phyloP scores from a whole-genome alignment of 1,140 invertebrate species.

The Mycetomoellerius zeteki region DNA sequence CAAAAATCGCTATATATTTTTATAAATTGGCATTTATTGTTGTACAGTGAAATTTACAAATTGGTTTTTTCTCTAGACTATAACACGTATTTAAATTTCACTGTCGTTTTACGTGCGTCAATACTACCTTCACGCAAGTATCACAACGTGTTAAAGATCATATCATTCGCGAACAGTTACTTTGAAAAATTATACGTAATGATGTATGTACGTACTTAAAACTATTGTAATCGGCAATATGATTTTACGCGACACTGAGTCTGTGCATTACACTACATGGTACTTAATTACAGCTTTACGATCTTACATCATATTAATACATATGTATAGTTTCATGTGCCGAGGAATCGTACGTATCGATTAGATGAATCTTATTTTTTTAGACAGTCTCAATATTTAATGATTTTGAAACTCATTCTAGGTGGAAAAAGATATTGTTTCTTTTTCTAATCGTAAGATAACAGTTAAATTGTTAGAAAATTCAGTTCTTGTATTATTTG shows the following conservation, averaged over 20 bases:
- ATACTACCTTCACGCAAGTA: slow-evolving; percentile 71
- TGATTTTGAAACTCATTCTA: slow-evolving; percentile 21
- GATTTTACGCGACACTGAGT: slow-evolving; percentile 63
- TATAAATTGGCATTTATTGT: slow-evolving; percentile 82
- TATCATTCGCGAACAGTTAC: slow-evolving; percentile 48
- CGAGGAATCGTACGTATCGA: slow-evolving; percentile 47
- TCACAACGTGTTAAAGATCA: slow-evolving; percentile 60
- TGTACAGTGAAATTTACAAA: slow-evolving; percentile 83
- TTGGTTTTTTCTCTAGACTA: slow-evolving; percentile 65
- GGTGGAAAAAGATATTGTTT: slow-evolving; percentile 22
- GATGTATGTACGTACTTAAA: slow-evolving; percentile 61
- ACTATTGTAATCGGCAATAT: slow-evolving; percentile 67
- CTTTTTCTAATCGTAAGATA: background rate
- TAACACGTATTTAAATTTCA: slow-evolving; percentile 74
- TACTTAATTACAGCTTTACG: slow-evolving; percentile 71
- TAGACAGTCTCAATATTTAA: slow-evolving; percentile 44
- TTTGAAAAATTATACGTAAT: slow-evolving; percentile 59
- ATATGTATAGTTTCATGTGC: slow-evolving; percentile 63
- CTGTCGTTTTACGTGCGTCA: slow-evolving; percentile 64
- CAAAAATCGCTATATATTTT: slow-evolving; percentile 64
- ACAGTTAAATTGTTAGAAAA: slow-evolving; percentile 32
- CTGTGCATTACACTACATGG: slow-evolving; percentile 65
- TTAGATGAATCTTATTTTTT: slow-evolving; percentile 57
- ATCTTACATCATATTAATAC: slow-evolving; percentile 67
- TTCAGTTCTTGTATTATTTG: slow-evolving; percentile 13